Percentiles rank a stretch among this genome's conserved stretches.
Evolutionary conservation across 2,888 invertebrate genomes (phyloP).

Genomic region (Drosophila multiciliata): DNA sequence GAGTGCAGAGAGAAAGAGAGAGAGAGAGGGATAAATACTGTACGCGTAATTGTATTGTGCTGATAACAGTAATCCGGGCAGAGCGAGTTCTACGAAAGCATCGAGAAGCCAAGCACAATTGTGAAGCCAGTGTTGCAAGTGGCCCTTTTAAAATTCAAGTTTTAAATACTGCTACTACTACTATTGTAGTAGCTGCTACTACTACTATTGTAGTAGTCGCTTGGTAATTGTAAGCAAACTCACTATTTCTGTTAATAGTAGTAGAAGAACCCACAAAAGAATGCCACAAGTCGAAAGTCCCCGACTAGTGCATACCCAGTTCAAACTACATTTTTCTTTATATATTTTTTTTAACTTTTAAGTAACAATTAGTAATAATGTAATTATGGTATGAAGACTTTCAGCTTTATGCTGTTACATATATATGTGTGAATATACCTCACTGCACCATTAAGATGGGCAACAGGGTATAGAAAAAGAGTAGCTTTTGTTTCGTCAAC

Average conservation of each 20-base stretch:
- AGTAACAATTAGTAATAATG: not conserved
- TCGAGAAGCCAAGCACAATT: not conserved
- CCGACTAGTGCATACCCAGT: not conserved
- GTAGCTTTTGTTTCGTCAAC: constrained; percentile 2
- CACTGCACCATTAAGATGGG: not conserved
- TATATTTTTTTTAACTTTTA: not conserved
- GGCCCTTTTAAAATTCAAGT: not conserved
- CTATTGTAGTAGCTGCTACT: not conserved
- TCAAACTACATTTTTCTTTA: not conserved
- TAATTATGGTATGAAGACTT: not conserved
- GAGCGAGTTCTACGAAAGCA: constrained; percentile 21
- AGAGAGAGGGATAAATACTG: constrained; percentile 5
- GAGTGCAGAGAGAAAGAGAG: not conserved
- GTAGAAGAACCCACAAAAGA: not conserved
- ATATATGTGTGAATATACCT: not conserved
- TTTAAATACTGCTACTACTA: not conserved
- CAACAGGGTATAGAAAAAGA: not conserved
- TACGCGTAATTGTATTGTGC: constrained; percentile 21
- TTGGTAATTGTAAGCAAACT: constrained; percentile 24
- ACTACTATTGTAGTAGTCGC: not conserved
- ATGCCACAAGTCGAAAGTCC: not conserved
- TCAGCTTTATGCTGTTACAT: not conserved
- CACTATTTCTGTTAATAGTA: not conserved
- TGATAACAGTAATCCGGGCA: constrained; percentile 54
- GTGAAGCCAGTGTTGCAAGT: constrained; percentile 6